Base-by-base conservation (phyloP, 2,888 invertebrate species). In the Enoplolaimus lenunculus region DNA sequence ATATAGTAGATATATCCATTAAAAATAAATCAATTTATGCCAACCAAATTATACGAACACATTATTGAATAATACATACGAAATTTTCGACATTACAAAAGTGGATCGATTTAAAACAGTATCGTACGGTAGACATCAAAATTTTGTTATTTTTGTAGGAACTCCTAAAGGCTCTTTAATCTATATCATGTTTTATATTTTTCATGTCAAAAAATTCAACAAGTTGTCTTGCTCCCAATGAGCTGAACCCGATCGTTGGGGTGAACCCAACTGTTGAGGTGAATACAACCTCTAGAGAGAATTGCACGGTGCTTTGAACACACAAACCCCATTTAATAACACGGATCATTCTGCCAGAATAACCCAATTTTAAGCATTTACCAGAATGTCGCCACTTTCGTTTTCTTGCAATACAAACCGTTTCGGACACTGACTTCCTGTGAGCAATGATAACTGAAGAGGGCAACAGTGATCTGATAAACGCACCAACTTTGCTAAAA, bases 371-470 rank as follows among this genome's bases (percentile, higher is more conserved):
- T 21, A 13, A 45, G 45, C 21, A 75, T 81, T 77, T 77, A 85
- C 85, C 79, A 83, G 77, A 73, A 85, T 84, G 75, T 85, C 85
- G 68, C 84, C 85, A 1, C 84, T 82, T 75, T 85, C 85, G 77
- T 85, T 85, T 77, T 86, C 85, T 77, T 85, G 85, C 45, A 86
- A 80, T 3, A 85, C 84, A 73, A 85, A 81, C 78, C 78, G 73
- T 77, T 76, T 75, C 68, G 75, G 75, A 70, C 79, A 75, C 34
- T 80, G 76, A 68, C 79, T 76, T 34, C 81, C 81, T 84, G 84
- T 85, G 64, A 77, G 75, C 13, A 85, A 78, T 68, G 83, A 82
- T 68, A 84, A 77, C 62, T 81, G 77, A 70, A 85, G 78, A 0
- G 85, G 85, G 71, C 77, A 81, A 73, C 84, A 84, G 68, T 78